Evolutionary conservation across 2,888 invertebrate species (phyloP), one percentile per base, ranked within the genome.

Genomic region (Amiota minor): DNA sequence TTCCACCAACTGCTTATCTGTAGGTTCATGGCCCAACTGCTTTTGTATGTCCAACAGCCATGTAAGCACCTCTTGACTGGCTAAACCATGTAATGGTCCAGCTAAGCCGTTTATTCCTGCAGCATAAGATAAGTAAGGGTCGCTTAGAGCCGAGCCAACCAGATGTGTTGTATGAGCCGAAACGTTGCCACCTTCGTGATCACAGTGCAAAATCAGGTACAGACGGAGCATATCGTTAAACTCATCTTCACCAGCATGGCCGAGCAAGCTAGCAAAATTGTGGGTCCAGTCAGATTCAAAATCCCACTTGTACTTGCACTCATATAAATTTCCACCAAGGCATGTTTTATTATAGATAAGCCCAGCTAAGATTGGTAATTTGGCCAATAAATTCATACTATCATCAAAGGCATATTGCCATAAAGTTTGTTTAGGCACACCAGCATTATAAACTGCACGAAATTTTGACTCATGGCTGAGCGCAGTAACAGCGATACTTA

Each of bases 1-100:
- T 16, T 97, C 96, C 89, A 96, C 96, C 75, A 99, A 91, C 80
- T 96, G 92, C 0, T 97, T 95, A 88, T 97, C 96, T 16, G 95
- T 93, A 76, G 95, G 93, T 87, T 93, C 93, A 82, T 95, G 93
- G 61, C 96, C 75, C 59, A 98, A 92, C 86, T 95, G 94, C 81
- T 94, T 91, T 78, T 94, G 94, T 23, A 98, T 91, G 89, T 97
- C 97, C 85, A 94, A 93, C 79, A 98, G 88, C 96, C 97, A 99
- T 10, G 97, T 91, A 72, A 98, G 92, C 70, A 97, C 97, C 91
- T 95, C 95, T 91, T 96, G 95, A 89, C 95, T 96, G 75, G 95
- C 95, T 23, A 96, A 91, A 75, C 95, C 96, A 87, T 96, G 96
- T 45, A 96, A 92, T 45, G 96, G 96, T 67, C 96, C 95, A 76